These are phyloP conservation scores for Xiphophorus maculatus DNA, from an alignment of 2,113 vertebrate species.

Conservation along the genomic window DNA sequence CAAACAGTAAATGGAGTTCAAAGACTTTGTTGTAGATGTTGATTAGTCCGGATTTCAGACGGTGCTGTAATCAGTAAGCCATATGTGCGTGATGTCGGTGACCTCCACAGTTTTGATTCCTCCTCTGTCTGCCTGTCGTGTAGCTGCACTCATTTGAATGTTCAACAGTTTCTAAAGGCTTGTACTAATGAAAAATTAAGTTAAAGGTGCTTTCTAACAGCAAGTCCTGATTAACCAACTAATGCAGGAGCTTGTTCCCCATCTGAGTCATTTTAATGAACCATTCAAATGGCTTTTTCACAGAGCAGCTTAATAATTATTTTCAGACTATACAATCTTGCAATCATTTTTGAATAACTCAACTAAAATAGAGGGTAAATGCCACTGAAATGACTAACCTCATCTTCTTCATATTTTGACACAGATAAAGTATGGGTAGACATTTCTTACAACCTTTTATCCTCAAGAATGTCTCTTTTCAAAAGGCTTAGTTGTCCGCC, in stretches of 20 bases:
- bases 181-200: conserved; percentile 49
- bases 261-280: conserved; percentile 60
- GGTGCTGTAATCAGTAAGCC: conserved; percentile 42
- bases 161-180: conserved; percentile 35
- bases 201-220: conserved; percentile 42
- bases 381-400: conserved; percentile 42
- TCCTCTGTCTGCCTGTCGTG: conserved; percentile 34
- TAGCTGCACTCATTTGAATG: conserved; percentile 37
- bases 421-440: conserved; percentile 23
- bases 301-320: conserved; percentile 56
- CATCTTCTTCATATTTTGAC: conserved; percentile 43
- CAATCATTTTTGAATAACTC: conserved; percentile 54
- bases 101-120: conserved; percentile 48
- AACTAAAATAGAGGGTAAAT: conserved; percentile 54
- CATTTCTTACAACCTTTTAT: conserved; percentile 44
- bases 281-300: conserved; percentile 50
- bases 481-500: conserved; percentile 21
- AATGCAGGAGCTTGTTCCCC: conserved; percentile 38
- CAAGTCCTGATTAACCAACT: conserved; percentile 58
- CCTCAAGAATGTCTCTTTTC: conserved; percentile 19
- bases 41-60: conserved; percentile 31
- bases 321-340: conserved; percentile 47
- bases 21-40: conserved; percentile 10
- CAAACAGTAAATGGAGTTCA: conserved; percentile 13
- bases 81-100: conserved; percentile 22